Evolutionary conservation across 2,888 invertebrate species (phyloP), one percentile per base, ranked within the genome.

Genomic region (Nomada goodeniana): DNA sequence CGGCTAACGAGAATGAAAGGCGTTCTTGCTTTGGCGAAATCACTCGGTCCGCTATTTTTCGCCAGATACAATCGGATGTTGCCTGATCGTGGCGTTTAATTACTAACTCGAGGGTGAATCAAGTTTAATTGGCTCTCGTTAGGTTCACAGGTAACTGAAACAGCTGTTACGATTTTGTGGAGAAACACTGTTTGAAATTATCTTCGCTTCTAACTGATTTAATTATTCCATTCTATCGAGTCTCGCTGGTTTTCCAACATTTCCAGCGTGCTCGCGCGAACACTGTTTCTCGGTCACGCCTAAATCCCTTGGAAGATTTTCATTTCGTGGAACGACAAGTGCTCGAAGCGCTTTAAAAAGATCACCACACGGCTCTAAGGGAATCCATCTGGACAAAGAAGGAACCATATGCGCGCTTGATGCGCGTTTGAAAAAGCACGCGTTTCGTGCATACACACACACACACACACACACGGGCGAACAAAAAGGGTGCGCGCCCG

Each of bases 401-500:
- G 23, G 23, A 80, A 64, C 78, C 60, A 63, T 59, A 68, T 55
- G 75, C 68, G 64, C 52, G 13, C 15, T 11, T n/a, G 15, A 50
- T 69, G 11, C 20, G 71, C 55, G 44, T 74, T 65, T 23, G 70
- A 74, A 70, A 72, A 68, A 72, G 29, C 23, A 23, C 50, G 57
- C 79, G 63, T 73, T 68, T 63, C 10, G 67, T 71, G 10, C 15
- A n/a, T n/a, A n/a, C n/a, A n/a, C n/a, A 67, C 81, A 75, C 71
- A 61, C 61, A 67, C 81, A 75, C 71, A 61, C 61, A 67, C 81
- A 75, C 71, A 61, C 61, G 75, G 55, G 29, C 47, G 76, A 76
- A 61, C 76, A 76, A 57, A 79, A 79, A 72, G 80, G 65, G 53
- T 73, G 53, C 15, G 50, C 70, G 55, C 29, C n/a, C 26, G 18